These are phyloP conservation scores for Scaptodrosophila latifasciaeformis DNA, from an alignment of 2,888 invertebrate genomes.

Conservation along the genomic window DNA sequence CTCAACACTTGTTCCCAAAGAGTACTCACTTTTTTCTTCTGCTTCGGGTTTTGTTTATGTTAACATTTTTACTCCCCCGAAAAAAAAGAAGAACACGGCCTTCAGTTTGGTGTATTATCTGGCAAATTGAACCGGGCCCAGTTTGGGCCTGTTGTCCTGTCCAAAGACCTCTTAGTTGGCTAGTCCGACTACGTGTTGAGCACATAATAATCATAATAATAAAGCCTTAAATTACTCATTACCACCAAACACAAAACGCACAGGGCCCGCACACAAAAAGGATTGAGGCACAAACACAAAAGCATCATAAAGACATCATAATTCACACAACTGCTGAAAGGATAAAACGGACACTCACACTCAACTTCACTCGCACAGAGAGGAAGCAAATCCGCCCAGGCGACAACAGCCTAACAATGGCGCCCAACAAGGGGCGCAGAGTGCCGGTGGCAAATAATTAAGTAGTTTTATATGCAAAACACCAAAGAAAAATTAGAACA, in stretches of 20 bases:
- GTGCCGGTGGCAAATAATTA: constrained; percentile 60
- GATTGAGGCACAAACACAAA: constrained; percentile 28
- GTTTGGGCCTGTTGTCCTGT: neutral
- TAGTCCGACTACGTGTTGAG: constrained; percentile 10
- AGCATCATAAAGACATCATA: constrained; percentile 70
- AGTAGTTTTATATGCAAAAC: constrained; percentile 68
- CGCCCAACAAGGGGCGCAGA: too few species aligned
- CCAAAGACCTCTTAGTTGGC: constrained; percentile 1
- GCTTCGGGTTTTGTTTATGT: too few species aligned
- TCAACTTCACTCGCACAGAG: constrained; percentile 21
- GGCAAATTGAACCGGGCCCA: constrained; percentile 9
- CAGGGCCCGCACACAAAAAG: constrained; percentile 14
- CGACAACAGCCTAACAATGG: too few species aligned
- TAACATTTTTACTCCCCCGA: too few species aligned
- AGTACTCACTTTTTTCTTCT: neutral
- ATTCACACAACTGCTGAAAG: constrained; percentile 59
- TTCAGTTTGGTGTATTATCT: constrained; percentile 25
- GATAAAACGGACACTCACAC: constrained; percentile 28
- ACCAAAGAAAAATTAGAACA: constrained; percentile 48
- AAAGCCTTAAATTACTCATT: constrained; percentile 64
- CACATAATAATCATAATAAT: constrained; percentile 62
- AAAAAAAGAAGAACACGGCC: constrained; percentile 12
- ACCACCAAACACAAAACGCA: constrained; percentile 24
- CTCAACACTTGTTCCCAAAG: constrained; percentile 50
- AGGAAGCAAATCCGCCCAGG: too few species aligned